phyloP scores from a whole-genome alignment of 2,797 vertebrate species.

The Eutrigla gurnardus region DNA sequence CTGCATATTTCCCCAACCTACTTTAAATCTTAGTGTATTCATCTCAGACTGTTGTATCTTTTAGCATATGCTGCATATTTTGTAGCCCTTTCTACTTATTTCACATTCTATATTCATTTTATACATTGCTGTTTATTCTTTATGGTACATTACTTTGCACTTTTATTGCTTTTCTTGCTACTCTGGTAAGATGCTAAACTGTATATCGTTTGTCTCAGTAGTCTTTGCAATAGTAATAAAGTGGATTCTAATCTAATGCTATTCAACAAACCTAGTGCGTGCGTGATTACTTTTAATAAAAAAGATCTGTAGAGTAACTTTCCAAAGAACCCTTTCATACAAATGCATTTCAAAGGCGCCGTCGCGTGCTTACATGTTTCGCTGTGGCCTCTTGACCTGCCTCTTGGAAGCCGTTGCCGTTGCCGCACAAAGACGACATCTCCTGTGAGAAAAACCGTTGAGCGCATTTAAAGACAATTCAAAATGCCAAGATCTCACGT shows the following conservation, averaged over 20 bases:
- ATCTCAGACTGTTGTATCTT: background rate
- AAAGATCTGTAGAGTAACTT: background rate
- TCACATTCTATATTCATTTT: background rate
- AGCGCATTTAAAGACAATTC: slow-evolving; percentile 8
- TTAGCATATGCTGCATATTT: background rate
- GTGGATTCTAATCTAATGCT: background rate
- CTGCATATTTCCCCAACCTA: background rate
- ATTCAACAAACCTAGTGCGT: background rate
- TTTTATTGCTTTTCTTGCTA: background rate
- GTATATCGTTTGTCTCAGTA: background rate
- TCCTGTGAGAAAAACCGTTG: slow-evolving; percentile 37
- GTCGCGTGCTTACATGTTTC: slow-evolving; percentile 58
- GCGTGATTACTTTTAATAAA: background rate
- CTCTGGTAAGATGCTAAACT: background rate
- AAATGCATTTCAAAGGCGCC: background rate
- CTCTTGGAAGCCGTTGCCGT: slow-evolving; percentile 55
- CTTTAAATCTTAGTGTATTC: background rate
- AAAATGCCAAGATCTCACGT: background rate
- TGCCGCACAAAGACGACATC: slow-evolving; percentile 77
- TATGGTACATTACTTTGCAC: background rate
- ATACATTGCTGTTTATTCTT: background rate
- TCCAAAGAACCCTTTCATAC: background rate
- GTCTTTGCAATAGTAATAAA: background rate
- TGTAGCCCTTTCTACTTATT: background rate
- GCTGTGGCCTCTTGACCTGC: slow-evolving; percentile 43